These are phyloP conservation scores for Ceyx margarethae DNA, from an alignment of 2,113 vertebrate genomes.

Conservation along the genomic window DNA sequence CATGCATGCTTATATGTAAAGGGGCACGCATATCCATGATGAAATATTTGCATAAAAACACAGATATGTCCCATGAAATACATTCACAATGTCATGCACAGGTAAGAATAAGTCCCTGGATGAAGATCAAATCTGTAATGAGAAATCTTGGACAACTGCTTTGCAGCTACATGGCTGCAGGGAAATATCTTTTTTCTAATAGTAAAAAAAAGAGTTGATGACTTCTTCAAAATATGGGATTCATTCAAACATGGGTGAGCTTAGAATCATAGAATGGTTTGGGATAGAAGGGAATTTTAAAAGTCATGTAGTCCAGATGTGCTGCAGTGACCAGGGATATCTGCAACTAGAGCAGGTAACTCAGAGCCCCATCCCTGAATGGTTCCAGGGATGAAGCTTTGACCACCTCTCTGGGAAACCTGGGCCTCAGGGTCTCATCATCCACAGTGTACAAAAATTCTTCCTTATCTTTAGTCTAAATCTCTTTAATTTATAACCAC, in stretches of 20 bases:
- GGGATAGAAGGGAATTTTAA: too few species aligned
- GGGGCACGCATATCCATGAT: rapidly evolving
- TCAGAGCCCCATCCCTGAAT: too few species aligned
- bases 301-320: too few species aligned
- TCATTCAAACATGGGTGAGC: rapidly evolving
- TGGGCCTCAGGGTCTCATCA: too few species aligned
- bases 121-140: background rate
- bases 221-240: background rate
- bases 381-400: too few species aligned
- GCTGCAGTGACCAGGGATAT: too few species aligned
- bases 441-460: too few species aligned
- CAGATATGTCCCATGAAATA: background rate
- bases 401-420: too few species aligned
- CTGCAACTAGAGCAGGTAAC: too few species aligned
- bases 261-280: too few species aligned
- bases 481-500: background rate
- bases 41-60: background rate
- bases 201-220: background rate
- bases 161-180: background rate
- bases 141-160: background rate
- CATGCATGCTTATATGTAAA: background rate
- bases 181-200: background rate
- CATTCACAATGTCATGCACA: background rate
- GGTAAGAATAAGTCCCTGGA: background rate
- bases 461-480: background rate